phyloP scores from a whole-genome alignment of 2,888 invertebrate species.

The Caenorhabditis sp. region DNA sequence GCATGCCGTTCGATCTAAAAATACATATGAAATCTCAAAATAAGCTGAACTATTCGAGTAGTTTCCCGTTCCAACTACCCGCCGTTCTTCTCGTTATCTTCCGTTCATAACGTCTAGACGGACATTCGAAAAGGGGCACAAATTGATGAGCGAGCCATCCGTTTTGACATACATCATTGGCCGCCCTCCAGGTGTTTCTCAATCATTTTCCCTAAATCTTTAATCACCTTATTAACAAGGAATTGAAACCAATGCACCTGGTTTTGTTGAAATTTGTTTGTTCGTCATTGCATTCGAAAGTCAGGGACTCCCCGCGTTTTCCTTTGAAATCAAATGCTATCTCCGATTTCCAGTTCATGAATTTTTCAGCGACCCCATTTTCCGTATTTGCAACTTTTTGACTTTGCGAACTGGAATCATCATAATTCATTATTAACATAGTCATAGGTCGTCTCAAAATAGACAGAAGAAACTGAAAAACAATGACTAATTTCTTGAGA shows the following conservation, averaged over 20 bases:
- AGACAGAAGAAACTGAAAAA: not conserved
- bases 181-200: not conserved
- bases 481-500: not conserved
- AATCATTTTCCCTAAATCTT: too few species aligned
- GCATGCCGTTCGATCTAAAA: too few species aligned
- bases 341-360: slow-evolving; percentile 1
- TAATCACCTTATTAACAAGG: too few species aligned
- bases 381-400: not conserved
- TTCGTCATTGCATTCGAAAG: slow-evolving; percentile 1
- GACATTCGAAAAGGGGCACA: not conserved
- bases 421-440: too few species aligned
- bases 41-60: not conserved
- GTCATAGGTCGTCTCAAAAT: too few species aligned
- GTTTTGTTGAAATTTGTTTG: not conserved
- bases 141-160: not conserved
- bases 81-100: not conserved
- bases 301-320: not conserved
- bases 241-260: too few species aligned
- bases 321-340: not conserved
- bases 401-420: not conserved
- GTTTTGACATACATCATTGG: not conserved
- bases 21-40: too few species aligned
- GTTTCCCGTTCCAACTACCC: not conserved
- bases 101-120: not conserved
- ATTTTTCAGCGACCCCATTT: too few species aligned